Evolutionary conservation across 2,888 invertebrate genomes (phyloP).

Genomic region (Drymonia ruficornis): DNA sequence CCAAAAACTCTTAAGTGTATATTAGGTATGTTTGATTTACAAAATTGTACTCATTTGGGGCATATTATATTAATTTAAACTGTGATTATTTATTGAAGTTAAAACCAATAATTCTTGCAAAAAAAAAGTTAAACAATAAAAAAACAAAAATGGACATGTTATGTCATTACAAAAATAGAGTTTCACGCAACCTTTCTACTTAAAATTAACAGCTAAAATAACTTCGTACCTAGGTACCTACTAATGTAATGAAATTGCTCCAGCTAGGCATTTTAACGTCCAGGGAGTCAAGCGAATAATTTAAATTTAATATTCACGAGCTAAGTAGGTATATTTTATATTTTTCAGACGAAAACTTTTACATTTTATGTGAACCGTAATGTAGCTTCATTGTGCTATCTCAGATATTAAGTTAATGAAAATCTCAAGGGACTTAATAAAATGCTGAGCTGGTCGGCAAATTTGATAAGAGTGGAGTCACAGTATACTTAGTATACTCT

Average conservation of each 20-base stretch:
- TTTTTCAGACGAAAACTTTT: conserved; percentile 36
- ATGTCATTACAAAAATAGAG: too few relatives aligned
- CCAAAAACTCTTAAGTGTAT: too few relatives aligned
- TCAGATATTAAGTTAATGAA: conserved; percentile 47
- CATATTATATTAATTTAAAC: too few relatives aligned
- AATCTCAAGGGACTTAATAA: conserved; percentile 44
- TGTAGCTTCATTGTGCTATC: conserved; percentile 33
- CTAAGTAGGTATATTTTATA: conserved; percentile 11
- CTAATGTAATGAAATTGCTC: conserved; percentile 27
- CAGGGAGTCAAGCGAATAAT: conserved; percentile 28
- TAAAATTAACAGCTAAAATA: background rate
- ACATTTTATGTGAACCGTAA: conserved; percentile 31
- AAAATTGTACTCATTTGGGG: too few relatives aligned
- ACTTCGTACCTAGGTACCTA: background rate
- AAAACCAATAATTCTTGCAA: too few relatives aligned
- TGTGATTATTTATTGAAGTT: too few relatives aligned
- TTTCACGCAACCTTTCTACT: too few relatives aligned
- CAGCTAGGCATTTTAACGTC: conserved; percentile 16
- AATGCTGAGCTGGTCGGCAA: conserved; percentile 28
- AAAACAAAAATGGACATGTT: too few relatives aligned
- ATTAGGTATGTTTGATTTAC: too few relatives aligned
- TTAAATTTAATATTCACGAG: conserved; percentile 32
- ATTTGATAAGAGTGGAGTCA: conserved; percentile 48
- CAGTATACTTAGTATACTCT: too few relatives aligned
- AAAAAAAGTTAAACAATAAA: too few relatives aligned